These are phyloP conservation scores for Leptosomus discolor DNA, from an alignment of 2,113 vertebrate species.

Conservation along the genomic window DNA sequence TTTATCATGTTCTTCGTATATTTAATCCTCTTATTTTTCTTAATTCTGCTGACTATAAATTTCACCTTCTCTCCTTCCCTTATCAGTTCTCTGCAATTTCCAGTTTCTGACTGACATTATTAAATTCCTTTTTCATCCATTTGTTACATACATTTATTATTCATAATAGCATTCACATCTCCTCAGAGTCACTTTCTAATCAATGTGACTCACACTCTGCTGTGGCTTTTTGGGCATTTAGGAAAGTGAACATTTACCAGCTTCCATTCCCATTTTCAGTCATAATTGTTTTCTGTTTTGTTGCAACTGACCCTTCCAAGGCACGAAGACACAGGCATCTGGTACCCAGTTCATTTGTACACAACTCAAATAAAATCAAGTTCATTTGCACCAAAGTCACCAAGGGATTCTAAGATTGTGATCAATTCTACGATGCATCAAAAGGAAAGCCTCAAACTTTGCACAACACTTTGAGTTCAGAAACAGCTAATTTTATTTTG, in stretches of 20 bases:
- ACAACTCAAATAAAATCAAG: background rate
- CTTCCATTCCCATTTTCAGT: background rate
- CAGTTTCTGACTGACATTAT: background rate
- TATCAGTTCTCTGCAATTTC: background rate
- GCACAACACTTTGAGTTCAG: background rate
- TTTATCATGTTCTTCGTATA: background rate
- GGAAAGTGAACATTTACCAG: background rate
- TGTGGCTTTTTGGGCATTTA: background rate
- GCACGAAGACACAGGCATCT: background rate
- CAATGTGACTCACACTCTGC: background rate
- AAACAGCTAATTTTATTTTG: background rate
- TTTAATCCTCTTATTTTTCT: conserved; percentile 7
- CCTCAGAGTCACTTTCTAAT: background rate
- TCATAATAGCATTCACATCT: background rate
- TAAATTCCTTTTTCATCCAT: background rate
- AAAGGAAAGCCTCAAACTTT: background rate
- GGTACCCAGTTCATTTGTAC: background rate
- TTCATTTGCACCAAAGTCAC: background rate
- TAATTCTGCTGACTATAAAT: background rate
- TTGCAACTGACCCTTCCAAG: background rate
- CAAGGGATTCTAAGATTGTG: background rate
- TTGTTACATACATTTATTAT: background rate
- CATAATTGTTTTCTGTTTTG: background rate
- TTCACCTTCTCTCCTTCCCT: background rate
- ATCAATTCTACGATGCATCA: background rate